Evolutionary conservation across 23 tunicate species (phyloP), one percentile per base, ranked within the genome.

Genomic region (Aplidium turbinatum): DNA sequence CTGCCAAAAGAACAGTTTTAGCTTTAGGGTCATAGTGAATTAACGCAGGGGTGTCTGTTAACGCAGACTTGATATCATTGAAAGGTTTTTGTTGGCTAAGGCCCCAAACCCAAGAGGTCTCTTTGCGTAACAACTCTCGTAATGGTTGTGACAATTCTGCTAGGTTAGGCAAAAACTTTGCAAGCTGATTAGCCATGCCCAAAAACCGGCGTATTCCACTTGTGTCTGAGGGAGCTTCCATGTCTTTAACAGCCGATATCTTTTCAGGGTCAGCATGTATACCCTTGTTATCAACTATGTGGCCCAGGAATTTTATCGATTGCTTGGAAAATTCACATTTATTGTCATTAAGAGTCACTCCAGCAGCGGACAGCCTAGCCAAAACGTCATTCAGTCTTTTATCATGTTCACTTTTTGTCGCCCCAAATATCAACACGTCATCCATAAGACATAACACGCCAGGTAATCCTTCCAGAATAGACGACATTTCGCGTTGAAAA

Each of bases 401-500:
- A 9, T 66, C 73, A 7, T 66, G 73, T 38, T 35, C 4, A 18
- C 38, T 7, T 66, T 66, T 31, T 9, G 21, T 66, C 21, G 26
- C 9, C 38, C 73, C 73, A 38, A 35, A 66, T 6, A 38, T 28
- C 13, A 66, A 6, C 7, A 66, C 51, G 38, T 66, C 53, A 22
- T 39, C 28, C 73, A 38, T 66, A 28, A 21, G 22, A 22, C 73
- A 66, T 3, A 66, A 6, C 19, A 66, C 73, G 9, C 51, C 73
- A 38, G 51, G 27, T 4, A 66, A 3, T 6, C 62, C 7, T 6
- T 55, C 21, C 62, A 55, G 25, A 22, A 66, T 16, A 6, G 21
- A 3, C 21, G 52, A 63, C 83, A 78, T 78, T 22, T 32, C 47
- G 4, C 58, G 36, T 31, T 78, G 74, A 34, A 63, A 78, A 48